Evolutionary conservation across 2,888 invertebrate genomes (phyloP).

Genomic region (Geophilus truncorum): DNA sequence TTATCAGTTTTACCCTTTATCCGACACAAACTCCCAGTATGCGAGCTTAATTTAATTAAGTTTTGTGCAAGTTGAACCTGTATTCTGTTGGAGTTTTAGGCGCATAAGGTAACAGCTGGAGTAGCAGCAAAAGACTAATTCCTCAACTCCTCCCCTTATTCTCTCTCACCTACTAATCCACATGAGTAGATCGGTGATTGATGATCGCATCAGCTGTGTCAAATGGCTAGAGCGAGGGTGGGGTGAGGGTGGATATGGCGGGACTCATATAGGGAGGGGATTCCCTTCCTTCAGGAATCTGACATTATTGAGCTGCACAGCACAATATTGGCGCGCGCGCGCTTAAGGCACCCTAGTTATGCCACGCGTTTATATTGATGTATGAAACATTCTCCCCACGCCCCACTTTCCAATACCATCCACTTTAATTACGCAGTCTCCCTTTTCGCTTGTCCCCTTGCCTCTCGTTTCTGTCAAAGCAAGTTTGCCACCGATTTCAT

Average conservation of each 20-base stretch:
- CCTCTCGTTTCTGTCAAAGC: neutral
- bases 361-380: conserved; percentile 22
- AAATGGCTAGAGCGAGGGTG: conserved; percentile 1
- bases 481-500: conserved; percentile 16
- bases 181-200: conserved; percentile 20
- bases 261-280: conserved; percentile 22
- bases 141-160: conserved; percentile 15
- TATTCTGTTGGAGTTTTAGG: neutral
- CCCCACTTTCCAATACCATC: conserved; percentile 2
- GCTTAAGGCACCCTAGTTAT: conserved; percentile 27
- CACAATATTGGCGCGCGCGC: conserved; percentile 24
- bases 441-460: neutral
- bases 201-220: conserved; percentile 27
- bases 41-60: neutral
- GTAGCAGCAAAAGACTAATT: conserved; percentile 14
- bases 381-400: conserved; percentile 7
- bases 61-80: conserved; percentile 2
- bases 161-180: conserved; percentile 23
- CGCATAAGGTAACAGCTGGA: conserved; percentile 5
- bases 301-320: conserved; percentile 27
- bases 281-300: conserved; percentile 25
- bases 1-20: neutral
- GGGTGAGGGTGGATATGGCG: too few relatives aligned
- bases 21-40: neutral
- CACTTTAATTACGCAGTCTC: conserved; percentile 30